Evolutionary conservation across 2,888 invertebrate species (phyloP), one percentile per base, ranked within the genome.

Genomic region (Tachina lurida): DNA sequence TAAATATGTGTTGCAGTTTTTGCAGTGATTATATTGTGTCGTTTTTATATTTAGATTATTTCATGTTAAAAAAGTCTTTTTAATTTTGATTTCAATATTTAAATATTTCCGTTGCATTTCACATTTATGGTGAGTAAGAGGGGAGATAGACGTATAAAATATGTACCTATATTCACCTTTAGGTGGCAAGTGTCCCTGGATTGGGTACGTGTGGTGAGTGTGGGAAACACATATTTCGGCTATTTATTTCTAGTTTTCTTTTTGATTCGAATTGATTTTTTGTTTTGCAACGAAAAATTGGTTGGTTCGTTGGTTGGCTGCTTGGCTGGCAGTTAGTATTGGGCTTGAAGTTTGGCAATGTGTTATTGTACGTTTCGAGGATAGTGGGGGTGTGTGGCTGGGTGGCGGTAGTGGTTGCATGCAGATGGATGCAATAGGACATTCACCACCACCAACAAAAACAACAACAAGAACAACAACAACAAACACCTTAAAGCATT

Each of bases 381-480:
- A 47, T 22, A 62, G 70, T 43, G 41, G 41, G 49, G 2, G 67
- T 17, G 10, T 10, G 60, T 39, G 56, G 73, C 2, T 58, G 56
- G 73, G 3, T 58, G 47, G 10, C n/a, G 73, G 58, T 49, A 49
- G 22, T 22, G 10, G 58, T 47, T 77, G 56, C 71, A 70, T 68
- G 56, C 54, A 60, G 49, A 68, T 62, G 73, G 74, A 75, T 84
- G 83, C 81, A 85, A 87, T 87, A 79, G 79, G 86, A 78, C 79
- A 84, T 43, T 63, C 49, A 47, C 52, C 49, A 84, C 19, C 62
- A 87, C 22, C 74, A 75, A 17, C 17, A 67, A 56, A 76, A 71
- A 49, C 39, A 71, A 15, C 12, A 83, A 49, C 47, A 77, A 17
- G 47, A 73, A 58, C 63, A 87, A 39, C 74, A 63, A 22, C 4